A percentile compares a stretch with the other conserved stretches of the same genome.
Conservation (phyloP, 2,113 vertebrate species). For the Labeo catla region DNA sequence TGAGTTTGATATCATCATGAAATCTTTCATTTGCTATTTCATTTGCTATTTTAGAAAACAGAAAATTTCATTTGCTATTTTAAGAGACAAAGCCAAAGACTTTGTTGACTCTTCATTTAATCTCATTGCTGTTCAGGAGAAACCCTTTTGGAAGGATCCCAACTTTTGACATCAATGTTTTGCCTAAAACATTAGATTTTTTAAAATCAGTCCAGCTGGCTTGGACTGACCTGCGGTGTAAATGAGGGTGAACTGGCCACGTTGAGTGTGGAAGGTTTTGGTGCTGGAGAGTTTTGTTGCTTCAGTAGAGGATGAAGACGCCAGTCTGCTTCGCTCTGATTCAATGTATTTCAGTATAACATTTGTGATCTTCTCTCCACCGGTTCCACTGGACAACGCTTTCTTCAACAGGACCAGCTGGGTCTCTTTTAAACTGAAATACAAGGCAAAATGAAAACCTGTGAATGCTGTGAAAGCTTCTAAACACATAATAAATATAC, state of each 20-base stretch:
- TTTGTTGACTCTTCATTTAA: not conserved
- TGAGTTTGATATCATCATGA: not conserved
- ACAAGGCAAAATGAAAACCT: constrained; percentile 2
- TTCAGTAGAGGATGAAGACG: not conserved
- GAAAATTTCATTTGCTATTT: no score
- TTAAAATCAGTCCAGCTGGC: not conserved
- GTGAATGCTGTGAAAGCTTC: not conserved
- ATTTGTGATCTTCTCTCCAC: constrained; percentile 71
- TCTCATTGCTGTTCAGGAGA: not conserved
- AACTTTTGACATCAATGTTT: not conserved
- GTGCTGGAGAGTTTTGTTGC: constrained; percentile 44
- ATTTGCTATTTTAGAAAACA: no score
- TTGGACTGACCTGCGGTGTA: constrained; percentile 58
- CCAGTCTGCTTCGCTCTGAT: constrained; percentile 66
- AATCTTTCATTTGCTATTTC: no score
- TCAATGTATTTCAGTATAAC: constrained; percentile 75
- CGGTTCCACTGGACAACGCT: constrained; percentile 64
- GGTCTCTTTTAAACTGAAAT: constrained; percentile 75
- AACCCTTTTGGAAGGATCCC: not conserved
- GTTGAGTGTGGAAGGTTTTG: constrained; percentile 67
- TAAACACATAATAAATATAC: no score
- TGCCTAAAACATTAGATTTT: not conserved
- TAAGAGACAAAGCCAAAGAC: no score
- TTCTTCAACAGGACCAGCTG: constrained; percentile 73
- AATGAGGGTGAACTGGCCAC: constrained; percentile 64